Conservation (phyloP, 1,140 invertebrate species). For the Octopus sinensis region DNA sequence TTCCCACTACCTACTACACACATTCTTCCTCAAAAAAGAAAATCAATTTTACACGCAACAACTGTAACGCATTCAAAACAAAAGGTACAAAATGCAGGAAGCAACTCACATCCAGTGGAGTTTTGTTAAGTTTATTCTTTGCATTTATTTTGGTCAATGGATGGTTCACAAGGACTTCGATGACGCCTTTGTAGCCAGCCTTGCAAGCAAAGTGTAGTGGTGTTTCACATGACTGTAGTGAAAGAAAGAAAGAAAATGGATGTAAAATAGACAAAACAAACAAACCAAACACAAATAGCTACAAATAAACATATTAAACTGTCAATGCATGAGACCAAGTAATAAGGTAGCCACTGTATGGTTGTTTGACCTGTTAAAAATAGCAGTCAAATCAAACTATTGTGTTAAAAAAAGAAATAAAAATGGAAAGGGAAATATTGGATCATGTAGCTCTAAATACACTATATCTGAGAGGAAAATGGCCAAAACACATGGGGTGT, state of each 20-base stretch:
- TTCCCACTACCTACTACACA: constrained; percentile 5
- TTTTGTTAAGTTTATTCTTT: constrained; percentile 72
- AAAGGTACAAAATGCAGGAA: background rate
- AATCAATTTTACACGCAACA: constrained; percentile 22
- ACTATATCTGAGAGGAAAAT: too few relatives aligned
- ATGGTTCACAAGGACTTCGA: constrained; percentile 75
- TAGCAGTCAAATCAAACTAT: too few relatives aligned
- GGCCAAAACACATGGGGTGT: too few relatives aligned
- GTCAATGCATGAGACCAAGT: too few relatives aligned
- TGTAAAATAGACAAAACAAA: background rate
- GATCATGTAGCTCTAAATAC: too few relatives aligned
- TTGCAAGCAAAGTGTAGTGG: constrained; percentile 89
- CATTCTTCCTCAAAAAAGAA: background rate
- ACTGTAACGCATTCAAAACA: constrained; percentile 20
- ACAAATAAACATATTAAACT: too few relatives aligned
- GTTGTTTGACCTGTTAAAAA: too few relatives aligned
- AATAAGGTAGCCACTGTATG: too few relatives aligned
- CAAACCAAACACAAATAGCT: too few relatives aligned
- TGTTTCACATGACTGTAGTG: constrained; percentile 68
- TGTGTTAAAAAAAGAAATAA: too few relatives aligned
- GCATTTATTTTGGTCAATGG: constrained; percentile 71
- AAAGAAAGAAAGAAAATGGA: background rate
- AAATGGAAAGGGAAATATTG: too few relatives aligned
- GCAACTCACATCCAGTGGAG: constrained; percentile 58
- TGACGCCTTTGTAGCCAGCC: constrained; percentile 74